Evolutionary conservation across 2,113 vertebrate species (phyloP).

Genomic region (Salminus brasiliensis): DNA sequence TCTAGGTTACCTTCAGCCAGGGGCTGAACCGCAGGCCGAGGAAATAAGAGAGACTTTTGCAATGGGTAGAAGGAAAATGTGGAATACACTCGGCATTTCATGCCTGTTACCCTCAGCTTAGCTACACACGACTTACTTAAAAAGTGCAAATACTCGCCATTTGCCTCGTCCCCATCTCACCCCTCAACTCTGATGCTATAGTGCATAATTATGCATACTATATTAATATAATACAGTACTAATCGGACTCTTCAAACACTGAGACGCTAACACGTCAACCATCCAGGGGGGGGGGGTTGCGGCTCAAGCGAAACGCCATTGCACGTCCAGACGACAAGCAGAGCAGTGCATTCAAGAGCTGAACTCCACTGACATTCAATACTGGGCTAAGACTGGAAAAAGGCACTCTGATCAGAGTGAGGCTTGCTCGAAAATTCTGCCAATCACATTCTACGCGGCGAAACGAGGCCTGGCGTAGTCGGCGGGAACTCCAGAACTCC

Average conservation of each 20-base stretch:
- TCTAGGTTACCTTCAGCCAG: neutral
- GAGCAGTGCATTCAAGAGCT: neutral
- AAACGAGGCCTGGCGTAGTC: neutral
- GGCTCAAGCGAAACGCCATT: neutral
- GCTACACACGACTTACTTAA: neutral
- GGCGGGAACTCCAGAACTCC: constrained; percentile 5
- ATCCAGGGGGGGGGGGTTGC: no score
- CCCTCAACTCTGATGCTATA: constrained; percentile 13
- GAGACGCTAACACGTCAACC: neutral
- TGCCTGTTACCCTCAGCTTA: neutral
- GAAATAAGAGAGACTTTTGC: neutral
- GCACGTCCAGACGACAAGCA: neutral
- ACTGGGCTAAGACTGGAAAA: neutral
- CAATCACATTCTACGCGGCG: neutral
- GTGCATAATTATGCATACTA: constrained; percentile 2
- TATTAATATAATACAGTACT: constrained; percentile 28
- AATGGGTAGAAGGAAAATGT: no score
- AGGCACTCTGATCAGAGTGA: constrained; percentile 4
- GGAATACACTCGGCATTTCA: neutral
- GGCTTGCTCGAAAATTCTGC: neutral
- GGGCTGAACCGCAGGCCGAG: neutral
- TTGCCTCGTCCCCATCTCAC: neutral
- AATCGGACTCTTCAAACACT: neutral
- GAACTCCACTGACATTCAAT: neutral
- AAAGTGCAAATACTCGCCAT: neutral